These are phyloP conservation scores for Mus minutoides DNA, from an alignment of 2,797 vertebrate genomes.

Conservation along the genomic window DNA sequence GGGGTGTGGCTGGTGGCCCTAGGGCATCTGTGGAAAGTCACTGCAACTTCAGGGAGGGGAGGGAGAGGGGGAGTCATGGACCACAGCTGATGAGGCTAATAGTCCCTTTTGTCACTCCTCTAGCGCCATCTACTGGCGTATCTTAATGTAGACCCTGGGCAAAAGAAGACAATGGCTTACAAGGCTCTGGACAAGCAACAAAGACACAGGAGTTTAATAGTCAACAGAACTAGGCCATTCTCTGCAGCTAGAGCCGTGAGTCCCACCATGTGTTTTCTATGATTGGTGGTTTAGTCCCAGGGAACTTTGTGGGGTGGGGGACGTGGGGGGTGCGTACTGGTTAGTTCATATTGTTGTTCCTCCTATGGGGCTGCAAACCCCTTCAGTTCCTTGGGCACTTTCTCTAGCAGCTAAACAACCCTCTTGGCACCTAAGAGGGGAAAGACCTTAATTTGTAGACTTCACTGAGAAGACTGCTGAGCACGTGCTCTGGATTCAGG, in stretches of 20 bases:
- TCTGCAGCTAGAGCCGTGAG: no score
- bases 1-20: neutral
- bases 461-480: neutral
- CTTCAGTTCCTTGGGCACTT: no score
- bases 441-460: neutral
- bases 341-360: no score
- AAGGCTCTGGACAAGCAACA: neutral
- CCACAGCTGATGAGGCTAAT: neutral
- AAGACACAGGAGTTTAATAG: neutral
- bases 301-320: no score
- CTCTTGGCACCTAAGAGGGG: neutral
- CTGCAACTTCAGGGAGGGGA: rapidly evolving
- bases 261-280: no score
- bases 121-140: neutral
- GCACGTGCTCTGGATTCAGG: neutral
- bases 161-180: no score
- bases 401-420: neutral
- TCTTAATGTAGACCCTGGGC: neutral
- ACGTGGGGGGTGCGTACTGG: no score
- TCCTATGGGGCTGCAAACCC: no score
- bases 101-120: neutral
- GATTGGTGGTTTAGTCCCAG: no score
- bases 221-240: no score
- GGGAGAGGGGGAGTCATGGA: rapidly evolving
- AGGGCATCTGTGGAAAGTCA: neutral